These are phyloP conservation scores for Drosophila mauritiana DNA, from an alignment of 1,140 invertebrate genomes.

Conservation along the genomic window DNA sequence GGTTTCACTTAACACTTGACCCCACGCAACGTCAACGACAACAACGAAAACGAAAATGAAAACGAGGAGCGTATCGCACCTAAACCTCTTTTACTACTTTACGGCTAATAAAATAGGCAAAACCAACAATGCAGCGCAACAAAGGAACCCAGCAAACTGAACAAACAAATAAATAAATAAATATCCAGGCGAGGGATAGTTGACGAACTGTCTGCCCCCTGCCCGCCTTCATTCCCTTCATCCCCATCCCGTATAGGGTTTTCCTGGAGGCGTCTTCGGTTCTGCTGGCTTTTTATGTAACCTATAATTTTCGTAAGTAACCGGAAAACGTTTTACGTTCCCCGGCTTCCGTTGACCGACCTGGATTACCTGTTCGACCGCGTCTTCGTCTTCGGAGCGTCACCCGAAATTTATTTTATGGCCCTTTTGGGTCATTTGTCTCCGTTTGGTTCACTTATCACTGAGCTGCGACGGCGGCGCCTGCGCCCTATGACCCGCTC, in stretches of 20 bases:
- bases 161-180: conserved; percentile 66
- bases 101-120: conserved; percentile 68
- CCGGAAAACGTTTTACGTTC: conserved; percentile 69
- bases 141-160: conserved; percentile 24
- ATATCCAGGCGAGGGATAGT: conserved; percentile 39
- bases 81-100: conserved; percentile 60
- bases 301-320: conserved; percentile 75
- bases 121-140: conserved; percentile 39
- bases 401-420: conserved; percentile 32
- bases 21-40: conserved; percentile 57
- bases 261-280: conserved; percentile 19
- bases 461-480: conserved; percentile 22
- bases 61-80: conserved; percentile 31
- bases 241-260: conserved; percentile 1
- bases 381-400: conserved; percentile 14
- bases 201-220: conserved; percentile 56
- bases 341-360: conserved; percentile 54
- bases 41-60: background rate
- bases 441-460: conserved; percentile 34
- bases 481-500: conserved; percentile 33
- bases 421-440: conserved; percentile 44
- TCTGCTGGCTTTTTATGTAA: conserved; percentile 48
- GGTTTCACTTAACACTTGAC: conserved; percentile 74
- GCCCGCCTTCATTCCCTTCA: background rate
- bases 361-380: conserved; percentile 26